These are phyloP conservation scores for Onthophagus taurus DNA, from an alignment of 1,140 invertebrate species.

Conservation along the genomic window DNA sequence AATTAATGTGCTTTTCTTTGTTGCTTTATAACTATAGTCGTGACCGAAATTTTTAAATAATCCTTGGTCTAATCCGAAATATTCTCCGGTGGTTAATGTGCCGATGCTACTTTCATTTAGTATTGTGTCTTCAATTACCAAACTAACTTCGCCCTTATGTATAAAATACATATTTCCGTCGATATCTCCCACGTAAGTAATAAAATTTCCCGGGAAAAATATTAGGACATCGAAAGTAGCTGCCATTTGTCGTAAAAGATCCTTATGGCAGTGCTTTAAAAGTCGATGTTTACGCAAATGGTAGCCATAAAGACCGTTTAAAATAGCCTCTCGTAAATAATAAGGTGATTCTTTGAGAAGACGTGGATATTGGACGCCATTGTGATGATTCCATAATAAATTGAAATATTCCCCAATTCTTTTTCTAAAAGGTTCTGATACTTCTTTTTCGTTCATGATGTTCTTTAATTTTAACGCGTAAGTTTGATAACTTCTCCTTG, in stretches of 20 bases:
- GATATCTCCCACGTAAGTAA: constrained; percentile 9
- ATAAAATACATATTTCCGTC: constrained; percentile 14
- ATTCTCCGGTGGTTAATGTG: constrained; percentile 13
- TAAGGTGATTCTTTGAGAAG: constrained; percentile 16
- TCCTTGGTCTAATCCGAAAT: constrained; percentile 18
- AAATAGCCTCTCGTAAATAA: constrained; percentile 19
- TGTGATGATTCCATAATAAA: constrained; percentile 9
- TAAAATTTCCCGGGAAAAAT: constrained; percentile 8
- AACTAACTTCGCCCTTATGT: constrained; percentile 19
- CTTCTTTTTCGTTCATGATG: not conserved
- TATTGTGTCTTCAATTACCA: constrained; percentile 11
- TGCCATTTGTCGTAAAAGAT: constrained; percentile 19
- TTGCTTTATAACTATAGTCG: constrained; percentile 16
- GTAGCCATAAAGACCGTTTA: constrained; percentile 20
- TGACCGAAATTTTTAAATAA: constrained; percentile 13
- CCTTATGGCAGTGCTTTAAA: constrained; percentile 15
- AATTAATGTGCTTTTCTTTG: constrained; percentile 3
- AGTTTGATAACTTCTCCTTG: not conserved
- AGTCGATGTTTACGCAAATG: constrained; percentile 17
- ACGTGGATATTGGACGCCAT: constrained; percentile 15
- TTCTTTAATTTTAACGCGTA: not conserved
- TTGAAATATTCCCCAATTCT: constrained; percentile 8
- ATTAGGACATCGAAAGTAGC: not conserved
- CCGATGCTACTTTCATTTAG: constrained; percentile 12
- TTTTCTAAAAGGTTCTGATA: constrained; percentile 1